These are phyloP conservation scores for Troides oblongomaculatus DNA, from an alignment of 2,888 invertebrate genomes.

Conservation along the genomic window DNA sequence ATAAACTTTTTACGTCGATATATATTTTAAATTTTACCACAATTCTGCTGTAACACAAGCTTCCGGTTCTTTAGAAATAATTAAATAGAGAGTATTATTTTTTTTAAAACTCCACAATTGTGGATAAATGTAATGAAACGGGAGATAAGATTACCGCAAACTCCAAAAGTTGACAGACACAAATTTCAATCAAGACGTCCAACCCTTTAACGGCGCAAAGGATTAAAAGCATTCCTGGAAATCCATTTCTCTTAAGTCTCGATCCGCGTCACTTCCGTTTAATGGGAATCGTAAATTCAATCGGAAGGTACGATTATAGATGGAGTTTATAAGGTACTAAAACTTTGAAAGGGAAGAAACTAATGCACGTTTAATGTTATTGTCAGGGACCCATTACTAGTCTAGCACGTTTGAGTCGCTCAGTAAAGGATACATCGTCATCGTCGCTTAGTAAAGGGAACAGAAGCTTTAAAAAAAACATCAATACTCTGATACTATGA, in stretches of 20 bases:
- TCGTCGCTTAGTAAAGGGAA: too few relatives aligned
- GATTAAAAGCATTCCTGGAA: conserved; percentile 45
- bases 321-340: conserved; percentile 44
- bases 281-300: conserved; percentile 56
- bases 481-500: too few relatives aligned
- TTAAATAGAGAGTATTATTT: neutral
- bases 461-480: too few relatives aligned
- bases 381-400: neutral
- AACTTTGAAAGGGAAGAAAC: conserved; percentile 36
- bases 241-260: conserved; percentile 39
- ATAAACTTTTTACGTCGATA: too few relatives aligned
- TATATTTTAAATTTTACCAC: too few relatives aligned
- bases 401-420: too few relatives aligned
- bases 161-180: conserved; percentile 30
- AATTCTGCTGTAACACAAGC: too few relatives aligned
- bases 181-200: conserved; percentile 41
- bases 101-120: neutral
- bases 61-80: too few relatives aligned
- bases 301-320: conserved; percentile 39
- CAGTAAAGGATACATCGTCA: too few relatives aligned
- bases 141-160: conserved; percentile 4
- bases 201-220: conserved; percentile 38
- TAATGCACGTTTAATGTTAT: conserved; percentile 1
- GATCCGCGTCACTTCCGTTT: conserved; percentile 44
- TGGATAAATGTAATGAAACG: neutral